These are phyloP conservation scores for Holacanthella duospinosa DNA, from an alignment of 2,888 invertebrate species.

Conservation along the genomic window DNA sequence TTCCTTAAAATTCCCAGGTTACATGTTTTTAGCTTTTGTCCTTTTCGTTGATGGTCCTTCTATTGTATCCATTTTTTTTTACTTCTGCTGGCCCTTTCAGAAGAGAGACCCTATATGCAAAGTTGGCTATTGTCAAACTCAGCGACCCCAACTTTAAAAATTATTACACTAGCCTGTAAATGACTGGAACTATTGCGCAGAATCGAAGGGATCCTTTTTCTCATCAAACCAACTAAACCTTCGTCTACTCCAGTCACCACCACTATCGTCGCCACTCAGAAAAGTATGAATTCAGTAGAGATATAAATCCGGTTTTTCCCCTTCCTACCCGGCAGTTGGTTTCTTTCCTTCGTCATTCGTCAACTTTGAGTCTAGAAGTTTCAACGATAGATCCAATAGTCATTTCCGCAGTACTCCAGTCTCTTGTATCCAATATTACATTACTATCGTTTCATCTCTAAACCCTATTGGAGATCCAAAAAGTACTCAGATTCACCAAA, in stretches of 20 bases:
- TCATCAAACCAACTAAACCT: too few relatives aligned
- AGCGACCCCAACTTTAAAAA: too few relatives aligned
- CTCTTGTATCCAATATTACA: not conserved
- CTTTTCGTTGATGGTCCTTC: too few relatives aligned
- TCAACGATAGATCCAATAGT: too few relatives aligned
- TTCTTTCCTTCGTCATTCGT: conserved; percentile 8
- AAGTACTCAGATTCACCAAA: not conserved
- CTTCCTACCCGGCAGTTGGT: conserved; percentile 20
- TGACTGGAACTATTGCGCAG: not conserved
- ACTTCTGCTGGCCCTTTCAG: too few relatives aligned
- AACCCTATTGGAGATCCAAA: not conserved
- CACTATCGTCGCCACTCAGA: not conserved
- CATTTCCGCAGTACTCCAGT: too few relatives aligned
- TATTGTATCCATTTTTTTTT: too few relatives aligned
- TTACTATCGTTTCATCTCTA: not conserved
- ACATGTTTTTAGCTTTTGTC: too few relatives aligned
- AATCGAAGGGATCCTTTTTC: not conserved
- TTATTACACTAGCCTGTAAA: not conserved
- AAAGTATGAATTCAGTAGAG: not conserved
- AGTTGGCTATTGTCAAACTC: too few relatives aligned
- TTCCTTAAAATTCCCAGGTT: too few relatives aligned
- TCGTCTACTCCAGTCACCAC: too few relatives aligned
- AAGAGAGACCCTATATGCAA: too few relatives aligned
- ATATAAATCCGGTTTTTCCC: conserved; percentile 19
- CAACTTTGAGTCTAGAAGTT: not conserved